A percentile compares a stretch with the other conserved stretches of the same genome.
Conservation (phyloP, 2,888 invertebrate genomes). For the Caenorhabditis sp. region DNA sequence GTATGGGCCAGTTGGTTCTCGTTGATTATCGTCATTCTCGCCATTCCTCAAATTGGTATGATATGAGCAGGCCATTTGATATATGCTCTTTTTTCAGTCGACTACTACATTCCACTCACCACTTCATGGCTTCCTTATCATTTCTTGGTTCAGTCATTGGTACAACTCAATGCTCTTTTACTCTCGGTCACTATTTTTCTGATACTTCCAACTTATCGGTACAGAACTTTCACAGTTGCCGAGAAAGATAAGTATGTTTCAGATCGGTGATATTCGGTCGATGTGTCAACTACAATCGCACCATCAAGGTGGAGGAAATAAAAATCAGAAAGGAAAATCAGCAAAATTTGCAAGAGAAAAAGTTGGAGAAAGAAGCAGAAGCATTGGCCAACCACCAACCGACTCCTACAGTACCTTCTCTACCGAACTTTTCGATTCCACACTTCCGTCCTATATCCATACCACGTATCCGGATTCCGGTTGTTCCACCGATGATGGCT, state of each 20-base stretch:
- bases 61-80: background rate
- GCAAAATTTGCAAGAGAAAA: constrained; percentile 6
- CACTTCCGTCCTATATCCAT: constrained; percentile 40
- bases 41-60: constrained; percentile 59
- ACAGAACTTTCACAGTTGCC: too few species aligned
- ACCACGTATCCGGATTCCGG: constrained; percentile 27
- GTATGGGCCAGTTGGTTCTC: constrained; percentile 61
- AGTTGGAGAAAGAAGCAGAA: constrained; percentile 46
- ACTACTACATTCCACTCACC: constrained; percentile 54
- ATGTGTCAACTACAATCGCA: constrained; percentile 41
- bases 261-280: constrained; percentile 46
- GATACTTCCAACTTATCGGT: constrained; percentile 62
- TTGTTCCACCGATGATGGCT: constrained; percentile 14
- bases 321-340: constrained; percentile 40
- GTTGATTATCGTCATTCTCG: constrained; percentile 43
- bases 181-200: constrained; percentile 53
- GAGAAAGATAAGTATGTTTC: constrained; percentile 1
- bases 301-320: constrained; percentile 50
- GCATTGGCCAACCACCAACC: constrained; percentile 24
- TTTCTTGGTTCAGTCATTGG: constrained; percentile 51
- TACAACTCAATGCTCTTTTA: constrained; percentile 53
- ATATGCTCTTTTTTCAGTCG: constrained; percentile 43
- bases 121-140: constrained; percentile 53
- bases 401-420: background rate
- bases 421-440: constrained; percentile 25